Evolutionary conservation across 2,888 invertebrate species (phyloP), one percentile per base, ranked within the genome.

Genomic region (Catocala sponsa): DNA sequence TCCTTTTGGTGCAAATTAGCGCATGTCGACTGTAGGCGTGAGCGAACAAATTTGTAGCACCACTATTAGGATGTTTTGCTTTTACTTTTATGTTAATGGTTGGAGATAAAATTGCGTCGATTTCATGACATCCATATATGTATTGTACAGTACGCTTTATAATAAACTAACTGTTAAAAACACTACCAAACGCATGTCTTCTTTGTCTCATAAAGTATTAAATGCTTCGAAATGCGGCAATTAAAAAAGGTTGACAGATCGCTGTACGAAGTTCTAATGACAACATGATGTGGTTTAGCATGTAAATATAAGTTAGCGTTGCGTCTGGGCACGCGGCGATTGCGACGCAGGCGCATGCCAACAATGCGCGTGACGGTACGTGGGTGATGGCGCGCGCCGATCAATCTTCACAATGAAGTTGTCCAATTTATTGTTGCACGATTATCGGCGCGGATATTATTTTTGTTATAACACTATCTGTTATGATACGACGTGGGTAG

Each of bases 1-100:
- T 88, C 84, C 87, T 89, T 93, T 91, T 88, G 90, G 91, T 73
- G 84, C 91, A 92, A 92, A 94, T 93, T 93, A 94, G 89, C 88
- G 82, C 85, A 84, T 83, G 91, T 85, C 82, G 81, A 74, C 70
- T 80, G 88, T 88, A 89, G 91, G 91, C 91, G 92, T 90, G 87
- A 88, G 80, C 80, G 78, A 80, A 86, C 90, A 87, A 91, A 92
- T 91, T 88, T 87, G 86, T 86, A 78, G 78, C 77, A 78, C 72
- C 81, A 78, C 68, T 79, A 75, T 70, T 73, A 77, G 68, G 69
- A 75, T 72, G 64, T 68, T 70, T 65, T 66, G 65, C 68, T 77
- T 76, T 71, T 70, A 68, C 70, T 69, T 72, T 72, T 63, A 67
- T 66, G 43, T 72, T 61, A 67, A 72, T 69, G 56, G 63, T 50